These are phyloP conservation scores for Rhynchonycteris naso DNA, from an alignment of 2,797 vertebrate genomes.

Conservation along the genomic window DNA sequence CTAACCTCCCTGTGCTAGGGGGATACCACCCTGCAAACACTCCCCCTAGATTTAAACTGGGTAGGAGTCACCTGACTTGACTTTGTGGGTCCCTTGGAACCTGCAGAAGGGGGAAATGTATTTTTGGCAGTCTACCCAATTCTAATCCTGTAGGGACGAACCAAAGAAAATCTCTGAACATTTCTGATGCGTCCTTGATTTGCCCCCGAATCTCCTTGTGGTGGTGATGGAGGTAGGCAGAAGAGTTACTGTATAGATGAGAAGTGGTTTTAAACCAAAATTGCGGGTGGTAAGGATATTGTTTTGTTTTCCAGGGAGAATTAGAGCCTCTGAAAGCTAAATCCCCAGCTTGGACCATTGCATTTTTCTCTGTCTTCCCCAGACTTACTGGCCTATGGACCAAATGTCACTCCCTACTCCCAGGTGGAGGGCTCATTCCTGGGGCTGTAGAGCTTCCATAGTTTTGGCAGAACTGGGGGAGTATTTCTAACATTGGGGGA, in stretches of 20 bases:
- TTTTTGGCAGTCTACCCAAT: background rate
- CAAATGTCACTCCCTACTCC: background rate
- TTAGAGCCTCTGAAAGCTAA: background rate
- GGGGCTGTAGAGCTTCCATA: background rate
- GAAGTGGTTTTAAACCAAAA: background rate
- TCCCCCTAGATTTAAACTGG: background rate
- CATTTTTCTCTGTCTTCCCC: background rate
- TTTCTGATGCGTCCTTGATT: background rate
- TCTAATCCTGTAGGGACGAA: background rate
- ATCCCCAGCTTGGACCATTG: background rate
- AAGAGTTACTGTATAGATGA: background rate
- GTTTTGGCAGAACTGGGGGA: background rate
- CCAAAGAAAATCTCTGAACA: background rate
- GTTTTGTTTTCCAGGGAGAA: slow-evolving; percentile 48
- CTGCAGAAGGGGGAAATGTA: background rate
- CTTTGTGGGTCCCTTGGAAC: background rate
- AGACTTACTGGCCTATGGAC: background rate
- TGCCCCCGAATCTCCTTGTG: background rate
- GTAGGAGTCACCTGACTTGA: background rate
- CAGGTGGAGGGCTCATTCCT: background rate
- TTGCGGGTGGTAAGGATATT: too few species aligned
- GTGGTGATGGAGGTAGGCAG: background rate
- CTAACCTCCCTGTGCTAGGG: background rate
- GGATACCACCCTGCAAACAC: background rate
- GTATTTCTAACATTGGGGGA: background rate